These are phyloP conservation scores for Muscidifurax raptorellus DNA, from an alignment of 1,140 invertebrate species.

Conservation along the genomic window DNA sequence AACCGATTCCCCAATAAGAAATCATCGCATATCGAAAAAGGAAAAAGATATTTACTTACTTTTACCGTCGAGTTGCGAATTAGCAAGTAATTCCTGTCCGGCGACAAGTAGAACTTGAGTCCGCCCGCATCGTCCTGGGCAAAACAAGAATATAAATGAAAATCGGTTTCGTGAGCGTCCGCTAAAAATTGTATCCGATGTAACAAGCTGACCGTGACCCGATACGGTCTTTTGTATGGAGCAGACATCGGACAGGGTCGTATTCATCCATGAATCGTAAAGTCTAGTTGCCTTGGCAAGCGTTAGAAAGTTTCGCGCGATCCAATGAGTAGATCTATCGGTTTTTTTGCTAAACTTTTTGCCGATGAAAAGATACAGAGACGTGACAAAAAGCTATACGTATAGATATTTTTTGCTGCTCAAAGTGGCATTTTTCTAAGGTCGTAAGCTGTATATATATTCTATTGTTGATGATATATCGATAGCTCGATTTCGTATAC, in stretches of 20 bases:
- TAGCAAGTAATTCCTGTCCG: constrained; percentile 30
- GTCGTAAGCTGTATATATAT: too few relatives aligned
- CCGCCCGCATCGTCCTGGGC: not conserved
- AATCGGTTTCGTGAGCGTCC: not conserved
- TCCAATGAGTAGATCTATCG: too few relatives aligned
- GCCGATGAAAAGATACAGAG: too few relatives aligned
- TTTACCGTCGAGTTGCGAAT: constrained; percentile 1
- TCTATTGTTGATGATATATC: too few relatives aligned
- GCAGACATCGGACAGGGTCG: not conserved
- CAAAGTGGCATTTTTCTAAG: too few relatives aligned
- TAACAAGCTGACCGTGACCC: not conserved
- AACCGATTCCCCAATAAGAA: too few relatives aligned
- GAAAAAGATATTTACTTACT: constrained; percentile 51
- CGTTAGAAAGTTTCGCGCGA: too few relatives aligned
- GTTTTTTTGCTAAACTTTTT: too few relatives aligned
- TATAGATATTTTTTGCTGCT: too few relatives aligned
- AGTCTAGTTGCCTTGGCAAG: not conserved
- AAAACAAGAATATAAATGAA: not conserved
- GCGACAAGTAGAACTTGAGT: constrained; percentile 26
- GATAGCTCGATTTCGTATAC: too few relatives aligned
- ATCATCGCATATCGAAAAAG: too few relatives aligned
- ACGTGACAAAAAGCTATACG: too few relatives aligned
- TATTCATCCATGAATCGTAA: constrained; percentile 22
- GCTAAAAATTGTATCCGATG: not conserved
- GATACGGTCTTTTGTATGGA: constrained; percentile 3